Evolutionary conservation across 2,888 invertebrate genomes (phyloP).

Genomic region (Drosophila cognata): DNA sequence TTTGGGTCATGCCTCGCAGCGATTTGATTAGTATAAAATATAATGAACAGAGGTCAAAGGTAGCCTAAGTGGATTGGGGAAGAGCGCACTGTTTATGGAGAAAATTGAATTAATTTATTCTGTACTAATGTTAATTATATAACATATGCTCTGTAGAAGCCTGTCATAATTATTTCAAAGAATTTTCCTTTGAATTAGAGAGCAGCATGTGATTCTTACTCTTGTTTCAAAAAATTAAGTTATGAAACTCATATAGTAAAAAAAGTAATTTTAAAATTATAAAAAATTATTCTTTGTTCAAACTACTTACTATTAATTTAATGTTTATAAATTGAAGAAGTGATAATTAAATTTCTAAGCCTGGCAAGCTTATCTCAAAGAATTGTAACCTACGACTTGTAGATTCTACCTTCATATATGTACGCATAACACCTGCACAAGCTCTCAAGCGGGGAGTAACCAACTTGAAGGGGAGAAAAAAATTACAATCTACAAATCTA

Average conservation of each 20-base stretch:
- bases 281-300: background rate
- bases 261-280: background rate
- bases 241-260: background rate
- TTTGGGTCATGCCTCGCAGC: constrained; percentile 13
- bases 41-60: constrained; percentile 21
- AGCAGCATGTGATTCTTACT: background rate
- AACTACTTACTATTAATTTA: background rate
- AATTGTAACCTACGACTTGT: constrained; percentile 13
- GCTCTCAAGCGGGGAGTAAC: constrained; percentile 28
- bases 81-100: background rate
- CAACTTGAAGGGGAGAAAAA: constrained; percentile 34
- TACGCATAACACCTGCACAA: constrained; percentile 34
- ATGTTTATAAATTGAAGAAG: background rate
- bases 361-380: background rate
- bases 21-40: constrained; percentile 16
- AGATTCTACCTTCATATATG: background rate
- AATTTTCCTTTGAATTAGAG: background rate
- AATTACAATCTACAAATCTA: constrained; percentile 76
- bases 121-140: background rate
- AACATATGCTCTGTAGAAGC: background rate
- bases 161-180: background rate
- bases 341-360: background rate
- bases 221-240: background rate
- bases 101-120: background rate
- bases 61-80: background rate